Evolutionary conservation across 2,113 vertebrate genomes (phyloP), one percentile per base, ranked within the genome.

Genomic region (Neolamprologus toae): DNA sequence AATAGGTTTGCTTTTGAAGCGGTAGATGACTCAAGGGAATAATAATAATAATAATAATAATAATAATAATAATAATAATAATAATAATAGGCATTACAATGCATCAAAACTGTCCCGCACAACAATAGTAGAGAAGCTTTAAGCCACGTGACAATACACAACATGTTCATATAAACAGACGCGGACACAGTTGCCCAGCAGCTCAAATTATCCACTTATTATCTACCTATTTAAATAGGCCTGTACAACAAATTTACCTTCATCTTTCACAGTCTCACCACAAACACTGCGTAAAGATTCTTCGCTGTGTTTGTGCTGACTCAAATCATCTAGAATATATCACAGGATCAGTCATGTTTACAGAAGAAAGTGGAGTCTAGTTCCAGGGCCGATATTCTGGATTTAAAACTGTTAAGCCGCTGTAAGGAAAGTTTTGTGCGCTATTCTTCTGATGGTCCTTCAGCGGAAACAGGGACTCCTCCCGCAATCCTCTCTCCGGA

Each of bases 301-400:
- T 37, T 5, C 4, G 11, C 21, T 19, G 28, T 61, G 71, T 31
- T 13, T 33, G 2, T 12, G 16, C 9, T 6, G n/a, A 66, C 2
- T 31, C 19, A 40, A 47, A 23, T n/a, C 6, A n/a, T 40, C 5
- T 57, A 23, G 55, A 85, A n/a, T 61, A 80, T 42, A 59, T 35
- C 28, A 63, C 80, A 21, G 4, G 13, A 21, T 55, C 26, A 23
- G 8, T 31, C 14, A 7, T 2, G n/a, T 8, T 11, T 40, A 53
- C 9, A 61, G 14, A n/a, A 49, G 3, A 7, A 14, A 63, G 21
- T 5, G 2, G 2, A 5, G 82, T 47, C 19, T 88, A 94, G 55
- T 97, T 97, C 97, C 97, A 97, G 17, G 97, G 97, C 49, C 96
- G 93, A 90, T 97, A 97, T 76, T 96, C 96, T 23, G 89, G 87